Evolutionary conservation across 2,113 vertebrate species (phyloP).

Genomic region (Scartelaos histophorus): DNA sequence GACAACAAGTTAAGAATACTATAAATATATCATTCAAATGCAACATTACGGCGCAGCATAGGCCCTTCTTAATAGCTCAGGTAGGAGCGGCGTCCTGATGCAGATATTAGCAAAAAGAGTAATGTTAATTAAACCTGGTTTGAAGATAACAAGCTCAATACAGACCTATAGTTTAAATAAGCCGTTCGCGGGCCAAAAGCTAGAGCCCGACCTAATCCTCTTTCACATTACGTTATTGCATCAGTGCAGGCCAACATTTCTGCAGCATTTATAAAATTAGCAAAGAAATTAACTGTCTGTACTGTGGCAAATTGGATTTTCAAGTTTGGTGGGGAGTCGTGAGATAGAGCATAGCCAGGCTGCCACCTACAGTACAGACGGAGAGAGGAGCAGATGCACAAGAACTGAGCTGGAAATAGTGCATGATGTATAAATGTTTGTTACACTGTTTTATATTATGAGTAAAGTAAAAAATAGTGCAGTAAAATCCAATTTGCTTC

Average conservation of each 20-base stretch:
- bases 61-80: conserved; percentile 64
- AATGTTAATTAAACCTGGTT: conserved; percentile 77
- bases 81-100: conserved; percentile 61
- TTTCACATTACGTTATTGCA: conserved; percentile 74
- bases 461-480: neutral
- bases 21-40: conserved; percentile 57
- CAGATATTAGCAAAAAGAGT: conserved; percentile 74
- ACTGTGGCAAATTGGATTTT: conserved; percentile 75
- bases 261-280: conserved; percentile 78
- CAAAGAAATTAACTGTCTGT: conserved; percentile 78
- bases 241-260: conserved; percentile 72
- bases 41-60: conserved; percentile 40
- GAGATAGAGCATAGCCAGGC: conserved; percentile 70
- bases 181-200: conserved; percentile 67
- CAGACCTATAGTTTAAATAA: conserved; percentile 72
- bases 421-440: neutral
- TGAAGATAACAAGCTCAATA: conserved; percentile 73
- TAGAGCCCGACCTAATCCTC: conserved; percentile 74
- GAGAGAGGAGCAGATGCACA: conserved; percentile 46
- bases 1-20: conserved; percentile 59
- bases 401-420: neutral
- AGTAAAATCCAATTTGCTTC: neutral
- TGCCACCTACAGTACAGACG: conserved; percentile 77
- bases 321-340: conserved; percentile 38
- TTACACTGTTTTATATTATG: neutral